Evolutionary conservation across 2,113 vertebrate species (phyloP), one percentile per base, ranked within the genome.

Genomic region (Oryzias curvinotus): DNA sequence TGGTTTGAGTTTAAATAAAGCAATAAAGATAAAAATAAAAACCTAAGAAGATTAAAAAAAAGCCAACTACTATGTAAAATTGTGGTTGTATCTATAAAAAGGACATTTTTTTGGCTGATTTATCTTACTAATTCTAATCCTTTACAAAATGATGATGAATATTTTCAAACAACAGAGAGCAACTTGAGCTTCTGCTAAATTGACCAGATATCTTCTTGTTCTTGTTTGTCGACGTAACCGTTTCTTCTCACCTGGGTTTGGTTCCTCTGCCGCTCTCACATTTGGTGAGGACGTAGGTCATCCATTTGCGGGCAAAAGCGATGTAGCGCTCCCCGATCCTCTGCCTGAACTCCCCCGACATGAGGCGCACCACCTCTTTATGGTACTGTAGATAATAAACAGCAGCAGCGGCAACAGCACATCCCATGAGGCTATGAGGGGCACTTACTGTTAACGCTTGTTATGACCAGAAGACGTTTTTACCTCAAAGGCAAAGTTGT

Each of bases 401-500:
- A 55, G 30, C 48, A 17, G 25, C 26, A 3, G 30, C n/a, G n/a
- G n/a, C 7, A 4, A 7, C 14, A 5, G 19, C 0, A 28, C 6
- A 3, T 30, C 7, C 2, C 36, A 59, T 44, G 14, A 25, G 7
- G 36, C 41, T 19, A 26, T 50, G 41, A 65, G 52, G 49, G 17
- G 48, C 14, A 61, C 15, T 28, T 15, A 45, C 0, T 16, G 7
- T 30, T 18, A 3, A 47, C 12, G 4, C 56, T 23, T 43, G 30
- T 30, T 54, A 26, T 4, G 4, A 46, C 25, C 5, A 7, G 6
- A 42, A 7, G 14, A n/a, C 28, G 8, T 16, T 73, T 91, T 80
- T 82, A 99, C 97, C 95, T 99, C 97, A 43, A 99, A 99, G 51
- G 97, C 97, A 80, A 99, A 99, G 80, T 99, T 99, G 88, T 98